Base-by-base conservation (phyloP, 1,140 invertebrate genomes). In the Dysdera silvatica region DNA sequence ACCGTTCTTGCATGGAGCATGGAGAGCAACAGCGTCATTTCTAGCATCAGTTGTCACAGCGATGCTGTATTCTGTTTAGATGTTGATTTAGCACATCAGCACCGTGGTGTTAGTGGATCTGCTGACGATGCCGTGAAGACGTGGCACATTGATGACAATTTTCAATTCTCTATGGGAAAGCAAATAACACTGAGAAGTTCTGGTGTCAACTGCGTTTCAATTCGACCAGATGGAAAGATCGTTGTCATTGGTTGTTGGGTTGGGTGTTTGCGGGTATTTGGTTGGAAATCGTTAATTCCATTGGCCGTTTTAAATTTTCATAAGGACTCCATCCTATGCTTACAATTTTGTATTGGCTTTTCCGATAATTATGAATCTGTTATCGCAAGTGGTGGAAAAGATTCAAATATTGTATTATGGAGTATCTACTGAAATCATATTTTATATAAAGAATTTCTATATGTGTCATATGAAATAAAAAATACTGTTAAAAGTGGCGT, bases 181-280 rank as follows among this genome's bases (percentile, higher is more conserved):
- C 20, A 48, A 40, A 23, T 69, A 8, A 7, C 12, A 18, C 8
- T 70, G 45, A 68, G 83, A 68, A 87, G 87, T 74, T 75, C 82
- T 6, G 89, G 89, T 41, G 83, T 84, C 29, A 85, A 83, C 71
- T 80, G 80, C 66, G 76, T 89, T n/a, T 78, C 79, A 63, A 81
- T 88, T 48, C 79, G 87, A 57, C 69, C 75, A 0, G 88, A 91
- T 77, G 79, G 82, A 12, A 88, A 86, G 74, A 82, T 91, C 6
- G 83, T 91, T 71, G 82, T 83, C 23, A 79, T 81, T 24, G 88
- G 83, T 33, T 84, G 87, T 23, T 89, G 85, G 85, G 88, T 91
- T 72, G 83, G 83, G 4, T 80, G 82, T 49, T 78, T 90, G 41
- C 77, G 87, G 70, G 79, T 91, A 65, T 91, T 85, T 74, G 86